Conservation (phyloP, 2,888 invertebrate genomes). For the Chaetoderma sp. region DNA sequence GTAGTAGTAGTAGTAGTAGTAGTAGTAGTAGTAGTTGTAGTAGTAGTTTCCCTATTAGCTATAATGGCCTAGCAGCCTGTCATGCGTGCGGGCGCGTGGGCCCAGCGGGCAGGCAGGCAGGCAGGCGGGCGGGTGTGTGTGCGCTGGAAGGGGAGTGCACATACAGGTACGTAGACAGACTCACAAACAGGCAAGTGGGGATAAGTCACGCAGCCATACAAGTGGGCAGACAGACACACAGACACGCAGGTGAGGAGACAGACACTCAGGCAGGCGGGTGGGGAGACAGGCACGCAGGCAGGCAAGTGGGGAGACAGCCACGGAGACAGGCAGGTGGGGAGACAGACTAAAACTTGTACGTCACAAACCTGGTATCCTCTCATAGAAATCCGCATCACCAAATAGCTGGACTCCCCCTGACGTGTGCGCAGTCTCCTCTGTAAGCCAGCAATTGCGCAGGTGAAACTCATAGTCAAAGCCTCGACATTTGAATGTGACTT, state of each 20-base stretch:
- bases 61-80: too few relatives aligned
- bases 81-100: too few relatives aligned
- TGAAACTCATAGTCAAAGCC: slow-evolving; percentile 58
- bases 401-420: slow-evolving; percentile 45
- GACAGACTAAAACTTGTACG: background rate
- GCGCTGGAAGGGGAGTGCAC: too few relatives aligned
- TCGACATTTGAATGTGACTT: slow-evolving; percentile 57
- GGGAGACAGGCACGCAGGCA: too few relatives aligned
- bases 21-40: too few relatives aligned
- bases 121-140: too few relatives aligned
- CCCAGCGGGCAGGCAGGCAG: too few relatives aligned
- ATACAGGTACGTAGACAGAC: background rate
- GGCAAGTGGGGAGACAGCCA: too few relatives aligned
- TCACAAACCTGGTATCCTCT: slow-evolving; percentile 51
- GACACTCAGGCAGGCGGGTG: background rate
- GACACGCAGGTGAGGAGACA: background rate
- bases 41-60: too few relatives aligned
- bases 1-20: too few relatives aligned
- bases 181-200: background rate
- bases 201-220: background rate
- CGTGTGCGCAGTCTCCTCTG: slow-evolving; percentile 48
- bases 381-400: slow-evolving; percentile 56
- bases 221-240: too few relatives aligned
- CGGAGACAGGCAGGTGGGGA: background rate
- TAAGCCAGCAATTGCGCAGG: slow-evolving; percentile 55